A percentile compares a stretch with the other conserved stretches of the same genome.
Evolutionary conservation across 2,888 invertebrate genomes (phyloP).

Genomic region (Taphrorychus bicolor): DNA sequence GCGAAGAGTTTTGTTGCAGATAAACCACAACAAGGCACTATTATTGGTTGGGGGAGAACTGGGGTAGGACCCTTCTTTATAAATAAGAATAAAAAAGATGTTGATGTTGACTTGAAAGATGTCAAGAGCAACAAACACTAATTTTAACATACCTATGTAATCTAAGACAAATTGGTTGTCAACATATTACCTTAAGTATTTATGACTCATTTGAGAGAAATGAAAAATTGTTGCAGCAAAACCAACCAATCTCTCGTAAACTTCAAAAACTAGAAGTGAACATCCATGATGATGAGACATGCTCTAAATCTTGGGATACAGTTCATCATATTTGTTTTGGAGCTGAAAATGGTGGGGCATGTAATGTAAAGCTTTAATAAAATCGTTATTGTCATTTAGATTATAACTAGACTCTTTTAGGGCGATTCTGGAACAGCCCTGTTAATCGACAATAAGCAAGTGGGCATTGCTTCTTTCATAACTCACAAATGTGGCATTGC

Average conservation of each 20-base stretch:
- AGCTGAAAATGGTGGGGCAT: conserved; percentile 46
- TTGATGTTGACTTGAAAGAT: too few species aligned
- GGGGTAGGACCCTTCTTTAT: conserved; percentile 37
- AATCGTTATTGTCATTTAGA: background rate
- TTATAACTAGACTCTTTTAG: conserved; percentile 37
- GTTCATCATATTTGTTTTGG: conserved; percentile 48
- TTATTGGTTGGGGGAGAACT: conserved; percentile 48
- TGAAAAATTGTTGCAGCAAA: conserved; percentile 37
- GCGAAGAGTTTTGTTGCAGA: conserved; percentile 39
- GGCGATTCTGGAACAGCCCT: conserved; percentile 47
- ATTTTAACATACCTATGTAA: too few species aligned
- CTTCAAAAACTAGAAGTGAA: conserved; percentile 46
- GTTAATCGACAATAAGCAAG: conserved; percentile 43
- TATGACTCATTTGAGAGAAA: too few species aligned
- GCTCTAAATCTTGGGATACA: conserved; percentile 40
- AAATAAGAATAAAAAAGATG: background rate
- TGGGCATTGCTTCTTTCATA: conserved; percentile 47
- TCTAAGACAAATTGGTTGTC: too few species aligned
- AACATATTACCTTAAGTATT: too few species aligned
- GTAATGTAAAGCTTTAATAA: conserved; percentile 44
- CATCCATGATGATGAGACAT: conserved; percentile 45
- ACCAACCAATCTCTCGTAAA: conserved; percentile 42
- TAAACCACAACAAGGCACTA: conserved; percentile 41
- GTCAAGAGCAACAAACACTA: too few species aligned
- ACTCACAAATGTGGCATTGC: conserved; percentile 45